These are phyloP conservation scores for Haemorhous mexicanus DNA, from an alignment of 2,113 vertebrate species.

Conservation along the genomic window DNA sequence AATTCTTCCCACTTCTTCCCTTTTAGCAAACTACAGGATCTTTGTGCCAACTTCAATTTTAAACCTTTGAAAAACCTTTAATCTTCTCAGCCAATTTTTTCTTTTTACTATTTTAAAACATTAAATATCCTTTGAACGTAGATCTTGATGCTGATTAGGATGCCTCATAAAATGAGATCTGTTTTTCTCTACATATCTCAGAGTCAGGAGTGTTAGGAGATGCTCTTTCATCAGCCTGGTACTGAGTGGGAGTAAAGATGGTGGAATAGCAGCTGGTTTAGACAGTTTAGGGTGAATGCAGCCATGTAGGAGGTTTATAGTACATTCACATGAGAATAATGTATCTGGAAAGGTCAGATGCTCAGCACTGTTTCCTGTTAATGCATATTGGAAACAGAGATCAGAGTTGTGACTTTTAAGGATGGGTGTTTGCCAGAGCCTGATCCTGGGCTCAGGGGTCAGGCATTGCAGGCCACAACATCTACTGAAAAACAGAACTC, in stretches of 20 bases:
- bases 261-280: neutral
- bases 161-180: neutral
- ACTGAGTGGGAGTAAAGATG: neutral
- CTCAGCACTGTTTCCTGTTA: neutral
- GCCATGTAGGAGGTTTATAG: neutral
- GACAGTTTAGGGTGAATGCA: neutral
- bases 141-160: neutral
- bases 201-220: neutral
- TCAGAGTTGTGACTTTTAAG: neutral
- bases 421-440: neutral
- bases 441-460: neutral
- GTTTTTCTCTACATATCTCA: neutral
- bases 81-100: neutral
- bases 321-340: neutral
- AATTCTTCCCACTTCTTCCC: neutral
- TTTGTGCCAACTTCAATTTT: neutral
- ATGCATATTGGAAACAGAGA: neutral
- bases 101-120: neutral
- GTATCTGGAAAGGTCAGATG: neutral
- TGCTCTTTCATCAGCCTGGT: neutral
- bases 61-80: neutral
- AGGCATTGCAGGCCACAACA: fast-evolving
- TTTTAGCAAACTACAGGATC: neutral
- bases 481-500: neutral
- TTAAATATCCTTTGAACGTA: neutral